Evolutionary conservation across 1,140 invertebrate genomes (phyloP).

Genomic region (Drosophila sturtevanti): DNA sequence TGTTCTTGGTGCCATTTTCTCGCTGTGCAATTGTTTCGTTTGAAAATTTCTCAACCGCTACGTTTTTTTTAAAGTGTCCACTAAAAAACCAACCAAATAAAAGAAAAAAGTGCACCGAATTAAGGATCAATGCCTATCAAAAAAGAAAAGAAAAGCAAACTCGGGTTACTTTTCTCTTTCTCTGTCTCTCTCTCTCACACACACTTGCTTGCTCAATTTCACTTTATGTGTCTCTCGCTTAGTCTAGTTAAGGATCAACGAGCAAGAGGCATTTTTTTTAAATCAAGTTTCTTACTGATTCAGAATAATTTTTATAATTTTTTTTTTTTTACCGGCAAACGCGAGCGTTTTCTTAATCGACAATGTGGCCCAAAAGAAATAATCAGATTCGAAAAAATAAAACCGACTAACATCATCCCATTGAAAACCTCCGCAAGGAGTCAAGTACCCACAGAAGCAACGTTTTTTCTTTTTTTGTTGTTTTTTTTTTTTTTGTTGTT

Average conservation of each 20-base stretch:
- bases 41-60: conserved; percentile 13
- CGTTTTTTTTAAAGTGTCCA: conserved; percentile 53
- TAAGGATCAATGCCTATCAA: conserved; percentile 15
- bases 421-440: conserved; percentile 9
- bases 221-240: not conserved
- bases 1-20: conserved; percentile 18
- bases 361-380: conserved; percentile 35
- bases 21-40: conserved; percentile 18
- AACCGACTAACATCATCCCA: not conserved
- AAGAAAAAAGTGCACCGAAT: conserved; percentile 7
- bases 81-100: conserved; percentile 13
- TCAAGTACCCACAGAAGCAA: conserved; percentile 7
- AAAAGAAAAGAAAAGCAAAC: not conserved
- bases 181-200: not conserved
- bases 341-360: not conserved
- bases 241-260: not conserved
- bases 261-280: not conserved
- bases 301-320: not conserved
- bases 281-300: not conserved
- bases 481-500: conserved; percentile 23
- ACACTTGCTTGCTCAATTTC: too few relatives aligned
- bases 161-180: not conserved
- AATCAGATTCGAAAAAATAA: not conserved
- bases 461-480: conserved; percentile 12
- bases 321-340: not conserved